Evolutionary conservation across 2,113 vertebrate genomes (phyloP), one percentile per base, ranked within the genome.

Genomic region (Siphamia tubifer): DNA sequence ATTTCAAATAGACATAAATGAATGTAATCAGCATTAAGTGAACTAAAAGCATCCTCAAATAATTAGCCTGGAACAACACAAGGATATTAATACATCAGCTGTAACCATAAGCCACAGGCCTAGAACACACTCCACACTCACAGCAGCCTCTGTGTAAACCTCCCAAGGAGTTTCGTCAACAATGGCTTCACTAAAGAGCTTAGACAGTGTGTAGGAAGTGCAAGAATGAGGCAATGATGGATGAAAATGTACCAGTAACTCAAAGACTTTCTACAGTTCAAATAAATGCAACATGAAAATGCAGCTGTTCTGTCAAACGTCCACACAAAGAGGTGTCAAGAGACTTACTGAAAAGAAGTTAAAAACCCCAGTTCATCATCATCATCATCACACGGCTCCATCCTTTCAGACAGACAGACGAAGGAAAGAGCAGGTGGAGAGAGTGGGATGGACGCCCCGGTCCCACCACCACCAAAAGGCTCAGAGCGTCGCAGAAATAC

Each of bases 331-430:
- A 3, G 3, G 23, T 1, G 0, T 20, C 12, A 17, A 19, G 23
- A 12, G 44, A 39, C 93, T 94, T 80, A 95, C 93, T 93, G 93
- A 78, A 91, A 92, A 81, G 92, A 80, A 0, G 88, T 89, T 73
- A 92, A 91, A 83, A 91, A 86, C 89, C 93, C 91, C 82, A 91
- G 8, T 2, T 89, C 74, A 0, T 90, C 84, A n/a, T 90, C 85
- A n/a, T 90, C 85, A 10, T 88, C 93, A 8, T 92, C 84, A 27
- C 85, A 90, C 34, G 84, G 6, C 5, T 94, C 92, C 93, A 94
- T 94, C 61, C 74, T 82, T 63, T 48, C 61, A 48, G 60, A 34
- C 56, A 44, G 66, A 66, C 48, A 47, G 60, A 68, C 65, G 77
- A 67, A 43, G 40, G 58, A 65, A 15, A 40, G 61, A 72, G 24